Conservation (phyloP, 2,113 vertebrate genomes). For the Aythya baeri region DNA sequence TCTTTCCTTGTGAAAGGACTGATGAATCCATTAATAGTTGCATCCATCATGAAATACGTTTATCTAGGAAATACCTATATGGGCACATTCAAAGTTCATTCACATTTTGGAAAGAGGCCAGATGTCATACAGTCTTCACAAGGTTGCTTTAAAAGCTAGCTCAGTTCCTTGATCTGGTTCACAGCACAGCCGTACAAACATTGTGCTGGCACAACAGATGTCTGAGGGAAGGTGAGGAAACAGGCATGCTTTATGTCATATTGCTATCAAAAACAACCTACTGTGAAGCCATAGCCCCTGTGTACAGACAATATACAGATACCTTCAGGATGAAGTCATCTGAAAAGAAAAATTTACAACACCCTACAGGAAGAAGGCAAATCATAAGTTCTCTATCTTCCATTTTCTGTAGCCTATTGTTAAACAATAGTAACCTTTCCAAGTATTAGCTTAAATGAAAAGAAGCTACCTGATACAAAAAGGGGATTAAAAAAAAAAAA, state of each 20-base stretch:
- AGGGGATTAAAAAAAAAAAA: background rate
- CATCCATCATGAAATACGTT: background rate
- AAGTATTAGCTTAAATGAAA: background rate
- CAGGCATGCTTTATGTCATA: constrained; percentile 17
- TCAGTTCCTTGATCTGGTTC: constrained; percentile 15
- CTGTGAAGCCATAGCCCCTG: background rate
- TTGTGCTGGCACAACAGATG: constrained; percentile 62
- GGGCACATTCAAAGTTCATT: background rate
- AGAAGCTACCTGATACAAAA: background rate
- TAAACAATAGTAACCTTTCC: background rate
- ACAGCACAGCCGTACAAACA: background rate
- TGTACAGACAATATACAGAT: background rate
- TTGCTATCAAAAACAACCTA: constrained; percentile 14
- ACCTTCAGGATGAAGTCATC: background rate
- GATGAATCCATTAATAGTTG: background rate
- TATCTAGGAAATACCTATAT: background rate
- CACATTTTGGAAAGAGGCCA: constrained; percentile 10
- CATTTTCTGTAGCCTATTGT: background rate
- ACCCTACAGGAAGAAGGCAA: background rate
- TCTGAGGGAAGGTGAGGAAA: constrained; percentile 53
- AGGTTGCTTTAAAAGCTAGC: background rate
- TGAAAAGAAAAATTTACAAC: background rate
- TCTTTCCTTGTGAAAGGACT: background rate
- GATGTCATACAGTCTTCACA: background rate
- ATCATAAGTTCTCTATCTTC: background rate